Base-by-base conservation (phyloP, 2,113 vertebrate genomes). In the Siniperca knerii region DNA sequence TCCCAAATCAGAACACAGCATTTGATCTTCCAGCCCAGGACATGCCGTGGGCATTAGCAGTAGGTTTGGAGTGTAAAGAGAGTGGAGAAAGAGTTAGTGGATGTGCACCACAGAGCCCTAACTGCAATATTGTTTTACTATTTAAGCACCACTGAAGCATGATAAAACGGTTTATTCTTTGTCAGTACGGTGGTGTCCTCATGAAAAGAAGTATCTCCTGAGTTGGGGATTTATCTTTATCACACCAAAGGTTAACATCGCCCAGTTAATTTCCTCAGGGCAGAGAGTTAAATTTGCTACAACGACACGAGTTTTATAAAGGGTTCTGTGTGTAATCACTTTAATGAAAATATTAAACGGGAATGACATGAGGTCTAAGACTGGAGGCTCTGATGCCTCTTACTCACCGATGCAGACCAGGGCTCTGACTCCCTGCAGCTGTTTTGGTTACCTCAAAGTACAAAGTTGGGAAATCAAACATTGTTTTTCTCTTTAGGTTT, bases 271-370 rank as follows among this genome's bases (percentile, higher is more conserved):
- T 79, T 87, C 87, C 89, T 85, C 13, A 3, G 83, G 89, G 86
- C 69, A 66, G 64, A 40, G 67, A 79, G 79, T 81, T 87, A 88
- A 83, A 92, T 83, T 86, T 87, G 75, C 69, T 62, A 69, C 78
- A 90, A 87, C 86, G 91, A 88, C 91, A 90, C 16, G 29, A 65
- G 35, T 84, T 87, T 84, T 75, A 76, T 57, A 77, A 77, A 83
- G 57, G 81, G 35, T 35, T 82, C 69, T 64, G 46, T 78, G 87
- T 92, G 87, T 91, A 87, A 93, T 91, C 75, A 74, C 86, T 79
- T 88, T 91, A 93, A 94, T 94, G 86, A 90, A 93, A 93, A 92
- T 90, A 92, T 90, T 90, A 92, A 95, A 92, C 82, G 84, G 76
- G 82, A 87, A 87, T 89, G 93, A 92, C 93, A 89, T 67, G 72